Base-by-base conservation (phyloP, 2,888 invertebrate species). In the Lacanobia wlatinum region DNA sequence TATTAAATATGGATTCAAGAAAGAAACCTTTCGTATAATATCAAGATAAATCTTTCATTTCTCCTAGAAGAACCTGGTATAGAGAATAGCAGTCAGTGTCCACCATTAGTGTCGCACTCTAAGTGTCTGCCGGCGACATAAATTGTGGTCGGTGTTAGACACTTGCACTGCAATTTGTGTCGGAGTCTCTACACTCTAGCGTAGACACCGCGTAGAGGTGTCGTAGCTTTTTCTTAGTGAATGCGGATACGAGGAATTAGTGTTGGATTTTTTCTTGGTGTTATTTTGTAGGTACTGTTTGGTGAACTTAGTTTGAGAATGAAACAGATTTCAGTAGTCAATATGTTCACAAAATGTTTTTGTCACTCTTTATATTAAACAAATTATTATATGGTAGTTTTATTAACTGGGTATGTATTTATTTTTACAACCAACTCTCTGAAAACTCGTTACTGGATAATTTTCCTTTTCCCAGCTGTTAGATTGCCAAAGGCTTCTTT, bases 91-190 rank as follows among this genome's bases (percentile, higher is more conserved):
- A 68, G 56, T 58, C 52, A 56, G 46, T 73, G 74, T 48, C 60
- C 18, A 23, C 64, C 56, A 65, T 64, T 69, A 79, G 68, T 83
- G 79, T 58, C 67, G 61, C 14, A 38, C 59, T 64, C n/a, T 28
- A 56, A 77, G 43, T 48, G 65, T 63, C 73, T 18, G 64, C 21
- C 28, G 23, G 67, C 34, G 52, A 79, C 68, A 79, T 83, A 83
- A 83, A 80, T 83, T 79, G 83, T 68, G 83, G 83, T 67, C 43
- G 53, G 62, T 80, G 79, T 60, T 52, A 72, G 74, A 79, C 68
- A 79, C 80, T 83, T 46, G 78, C 56, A 10, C 21, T 72, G 59
- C 74, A 80, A 83, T 83, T 80, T 73, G 64, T 73, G 80, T 62
- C 67, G 53, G 40, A 52, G 46, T 50, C 48, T 70, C 18, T 59